These are phyloP conservation scores for Nasonia vitripennis DNA, from an alignment of 1,140 invertebrate genomes.

Conservation along the genomic window DNA sequence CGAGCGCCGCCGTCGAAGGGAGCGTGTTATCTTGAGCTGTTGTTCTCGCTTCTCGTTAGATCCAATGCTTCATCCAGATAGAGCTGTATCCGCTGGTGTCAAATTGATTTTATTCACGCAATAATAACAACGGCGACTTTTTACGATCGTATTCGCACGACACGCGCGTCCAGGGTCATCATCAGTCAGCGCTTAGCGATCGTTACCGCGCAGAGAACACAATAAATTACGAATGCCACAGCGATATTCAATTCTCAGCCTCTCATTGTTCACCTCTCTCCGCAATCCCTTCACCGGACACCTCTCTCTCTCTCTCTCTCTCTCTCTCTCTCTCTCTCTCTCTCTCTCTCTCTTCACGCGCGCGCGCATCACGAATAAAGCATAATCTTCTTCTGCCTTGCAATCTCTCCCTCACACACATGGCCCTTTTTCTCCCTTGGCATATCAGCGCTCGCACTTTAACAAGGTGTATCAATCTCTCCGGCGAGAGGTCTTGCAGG, in stretches of 20 bases:
- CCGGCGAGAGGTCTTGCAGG: slow-evolving; percentile 15
- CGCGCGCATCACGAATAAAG: background rate
- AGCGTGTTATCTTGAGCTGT: background rate
- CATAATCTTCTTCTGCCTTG: background rate
- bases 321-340: background rate
- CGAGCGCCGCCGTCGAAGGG: slow-evolving; percentile 34
- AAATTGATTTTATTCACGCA: background rate
- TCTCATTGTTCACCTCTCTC: background rate
- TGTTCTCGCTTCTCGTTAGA: background rate
- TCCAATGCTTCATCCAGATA: background rate
- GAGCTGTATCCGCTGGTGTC: background rate
- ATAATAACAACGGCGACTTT: no score
- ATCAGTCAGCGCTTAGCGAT: background rate
- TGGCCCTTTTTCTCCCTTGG: slow-evolving; percentile 8
- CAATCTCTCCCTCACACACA: background rate
- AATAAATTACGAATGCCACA: slow-evolving; percentile 4
- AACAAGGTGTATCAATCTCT: slow-evolving; percentile 65
- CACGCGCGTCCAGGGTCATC: no score
- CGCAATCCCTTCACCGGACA: background rate
- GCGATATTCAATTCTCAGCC: background rate
- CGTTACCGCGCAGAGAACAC: background rate
- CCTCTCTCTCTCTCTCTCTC: background rate
- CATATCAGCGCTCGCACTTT: slow-evolving; percentile 57
- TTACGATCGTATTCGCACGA: background rate
- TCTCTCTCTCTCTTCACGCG: background rate